These are phyloP conservation scores for Solenodon paradoxus DNA, from an alignment of 2,113 vertebrate genomes.

Conservation along the genomic window DNA sequence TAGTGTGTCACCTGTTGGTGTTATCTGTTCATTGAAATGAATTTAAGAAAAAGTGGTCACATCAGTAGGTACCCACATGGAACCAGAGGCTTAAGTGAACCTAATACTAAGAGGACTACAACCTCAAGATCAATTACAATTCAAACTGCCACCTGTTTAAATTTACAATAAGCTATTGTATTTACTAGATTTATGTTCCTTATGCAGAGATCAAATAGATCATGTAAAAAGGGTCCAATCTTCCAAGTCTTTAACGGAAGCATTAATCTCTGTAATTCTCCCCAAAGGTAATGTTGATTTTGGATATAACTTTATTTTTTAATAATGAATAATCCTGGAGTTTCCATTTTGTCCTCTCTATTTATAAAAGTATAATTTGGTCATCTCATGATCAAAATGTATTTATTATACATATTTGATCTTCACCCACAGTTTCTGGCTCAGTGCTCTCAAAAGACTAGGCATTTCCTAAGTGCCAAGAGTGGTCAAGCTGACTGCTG, in stretches of 20 bases:
- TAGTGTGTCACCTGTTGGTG: not conserved
- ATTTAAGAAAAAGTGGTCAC: not conserved
- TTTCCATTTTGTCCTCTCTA: too few species aligned
- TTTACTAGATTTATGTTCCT: not conserved
- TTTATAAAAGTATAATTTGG: too few species aligned
- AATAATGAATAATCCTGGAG: too few species aligned
- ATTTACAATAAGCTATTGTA: too few species aligned
- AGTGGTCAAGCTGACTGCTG: too few species aligned
- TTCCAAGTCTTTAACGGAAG: not conserved
- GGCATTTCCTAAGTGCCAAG: too few species aligned
- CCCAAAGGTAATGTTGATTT: not conserved
- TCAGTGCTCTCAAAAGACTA: too few species aligned
- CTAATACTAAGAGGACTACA: not conserved
- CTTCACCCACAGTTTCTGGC: too few species aligned
- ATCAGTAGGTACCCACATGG: not conserved
- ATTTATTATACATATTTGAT: too few species aligned
- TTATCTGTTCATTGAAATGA: too few species aligned
- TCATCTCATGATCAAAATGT: too few species aligned
- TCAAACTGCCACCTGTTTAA: not conserved
- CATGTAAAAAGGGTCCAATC: too few species aligned
- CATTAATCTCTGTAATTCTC: not conserved
- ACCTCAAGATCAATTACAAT: not conserved
- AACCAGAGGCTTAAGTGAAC: not conserved
- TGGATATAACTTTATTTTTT: not conserved
- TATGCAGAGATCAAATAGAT: not conserved